A percentile compares a stretch with the other conserved stretches of the same genome.
These are phyloP conservation scores for Oryctolagus cuniculus DNA, from an alignment of 2,113 vertebrate genomes.

Conservation along the genomic window mOryCun1.1 NC_091445.1:91987001-91987500, in stretches of 20 bases:
- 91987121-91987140: not conserved
- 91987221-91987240: not conserved
- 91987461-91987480: not conserved
- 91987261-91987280: accelerated
- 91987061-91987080: not conserved
- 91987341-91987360: not conserved
- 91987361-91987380: not conserved
- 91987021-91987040: not conserved
- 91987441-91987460: not conserved
- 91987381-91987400: not conserved
- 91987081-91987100: too few relatives aligned
- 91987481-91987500: not conserved
- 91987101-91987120: not conserved
- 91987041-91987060: too few relatives aligned
- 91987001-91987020: too few relatives aligned
- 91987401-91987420: not conserved
- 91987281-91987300: not conserved
- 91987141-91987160: not conserved
- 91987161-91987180: too few relatives aligned
- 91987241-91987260: not conserved
- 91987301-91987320: not conserved
- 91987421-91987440: not conserved
- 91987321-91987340: not conserved
- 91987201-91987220: not conserved
- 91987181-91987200: not conserved